Conservation (phyloP, 1,140 invertebrate genomes). For the Sarcophaga peregrina region DNA sequence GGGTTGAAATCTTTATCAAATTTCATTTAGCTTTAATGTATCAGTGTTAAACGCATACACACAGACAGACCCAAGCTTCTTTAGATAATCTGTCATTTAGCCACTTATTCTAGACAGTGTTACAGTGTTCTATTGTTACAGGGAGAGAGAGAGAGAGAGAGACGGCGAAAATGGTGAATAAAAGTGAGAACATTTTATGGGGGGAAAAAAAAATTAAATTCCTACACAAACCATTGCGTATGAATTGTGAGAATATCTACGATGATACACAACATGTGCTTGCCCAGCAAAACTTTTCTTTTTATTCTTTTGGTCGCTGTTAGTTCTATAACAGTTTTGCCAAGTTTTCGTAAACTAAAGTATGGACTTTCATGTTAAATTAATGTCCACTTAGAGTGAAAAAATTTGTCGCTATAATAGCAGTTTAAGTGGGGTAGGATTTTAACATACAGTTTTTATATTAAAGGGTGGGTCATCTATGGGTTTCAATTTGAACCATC, state of each 20-base stretch:
- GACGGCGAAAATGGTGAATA: neutral
- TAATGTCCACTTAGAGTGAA: too few relatives aligned
- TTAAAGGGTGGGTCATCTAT: too few relatives aligned
- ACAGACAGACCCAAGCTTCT: neutral
- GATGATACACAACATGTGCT: neutral
- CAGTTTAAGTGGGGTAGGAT: too few relatives aligned
- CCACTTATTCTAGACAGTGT: neutral
- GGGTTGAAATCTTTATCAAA: neutral
- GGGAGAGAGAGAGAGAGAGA: neutral
- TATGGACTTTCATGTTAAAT: too few relatives aligned
- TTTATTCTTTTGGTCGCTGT: too few relatives aligned
- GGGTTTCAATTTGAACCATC: too few relatives aligned
- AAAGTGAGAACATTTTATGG: too few relatives aligned
- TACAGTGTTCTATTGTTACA: neutral
- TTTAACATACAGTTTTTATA: too few relatives aligned
- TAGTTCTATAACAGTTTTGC: too few relatives aligned
- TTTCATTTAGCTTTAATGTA: neutral
- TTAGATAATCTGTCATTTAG: neutral
- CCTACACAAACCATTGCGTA: neutral
- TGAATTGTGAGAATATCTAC: neutral
- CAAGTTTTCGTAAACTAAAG: too few relatives aligned
- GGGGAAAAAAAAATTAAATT: too few relatives aligned
- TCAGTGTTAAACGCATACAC: neutral
- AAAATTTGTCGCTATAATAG: too few relatives aligned
- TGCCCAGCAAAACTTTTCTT: neutral